These are phyloP conservation scores for Eurystomus gularis DNA, from an alignment of 2,113 vertebrate genomes.

Conservation along the genomic window DNA sequence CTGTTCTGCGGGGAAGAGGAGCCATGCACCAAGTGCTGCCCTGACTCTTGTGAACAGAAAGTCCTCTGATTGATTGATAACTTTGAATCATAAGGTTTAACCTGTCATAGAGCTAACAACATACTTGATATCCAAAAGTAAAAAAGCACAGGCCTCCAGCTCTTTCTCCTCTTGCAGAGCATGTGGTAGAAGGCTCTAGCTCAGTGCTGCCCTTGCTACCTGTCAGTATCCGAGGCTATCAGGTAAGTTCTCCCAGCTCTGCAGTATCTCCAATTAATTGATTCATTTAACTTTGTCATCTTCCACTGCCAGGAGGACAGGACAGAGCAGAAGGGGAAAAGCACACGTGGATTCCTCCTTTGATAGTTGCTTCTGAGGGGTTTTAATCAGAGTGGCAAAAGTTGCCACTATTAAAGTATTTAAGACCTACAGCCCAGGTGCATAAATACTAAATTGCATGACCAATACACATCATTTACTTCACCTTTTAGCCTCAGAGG, in stretches of 20 bases:
- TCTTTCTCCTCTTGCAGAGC: fast-evolving
- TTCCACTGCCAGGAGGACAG: not conserved
- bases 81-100: not conserved
- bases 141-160: not conserved
- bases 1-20: not conserved
- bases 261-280: not conserved
- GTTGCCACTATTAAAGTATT: not conserved
- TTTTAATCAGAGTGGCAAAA: not conserved
- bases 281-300: not conserved
- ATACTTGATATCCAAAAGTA: not conserved
- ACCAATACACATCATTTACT: not conserved
- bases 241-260: not conserved
- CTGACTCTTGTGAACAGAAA: not conserved
- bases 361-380: not conserved
- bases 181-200: not conserved
- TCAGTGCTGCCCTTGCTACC: not conserved
- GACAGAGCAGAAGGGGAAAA: not conserved
- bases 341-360: not conserved
- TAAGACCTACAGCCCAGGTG: not conserved
- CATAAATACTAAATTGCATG: not conserved
- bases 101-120: not conserved
- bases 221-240: not conserved
- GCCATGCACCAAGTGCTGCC: not conserved
- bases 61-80: too few species aligned
- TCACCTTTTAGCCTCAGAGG: not conserved